phyloP scores from a whole-genome alignment of 2,888 invertebrate species.

The Tinea trinotella region DNA sequence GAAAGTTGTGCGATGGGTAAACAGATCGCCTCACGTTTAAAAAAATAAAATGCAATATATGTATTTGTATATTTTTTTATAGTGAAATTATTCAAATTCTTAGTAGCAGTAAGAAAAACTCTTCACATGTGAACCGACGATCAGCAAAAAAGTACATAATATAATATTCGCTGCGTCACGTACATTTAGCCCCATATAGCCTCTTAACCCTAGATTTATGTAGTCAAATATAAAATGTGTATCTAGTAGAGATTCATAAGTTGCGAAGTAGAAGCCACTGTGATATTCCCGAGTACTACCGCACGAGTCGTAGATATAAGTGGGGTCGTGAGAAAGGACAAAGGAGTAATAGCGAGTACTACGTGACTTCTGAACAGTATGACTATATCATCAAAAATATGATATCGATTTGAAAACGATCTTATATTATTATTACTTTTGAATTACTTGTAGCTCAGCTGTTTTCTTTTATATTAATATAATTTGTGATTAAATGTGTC shows the following conservation, averaged over 20 bases:
- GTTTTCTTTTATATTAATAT: no score
- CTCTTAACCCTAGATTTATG: slow-evolving; percentile 9
- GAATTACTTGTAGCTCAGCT: no score
- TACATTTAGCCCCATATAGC: slow-evolving; percentile 6
- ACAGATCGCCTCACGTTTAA: no score
- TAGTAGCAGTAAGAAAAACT: no score
- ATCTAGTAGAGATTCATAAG: slow-evolving; percentile 11
- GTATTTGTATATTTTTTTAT: no score
- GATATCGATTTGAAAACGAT: no score
- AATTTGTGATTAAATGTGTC: no score
- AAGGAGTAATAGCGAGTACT: slow-evolving; percentile 9
- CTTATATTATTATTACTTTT: no score
- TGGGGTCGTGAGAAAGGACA: slow-evolving; percentile 16
- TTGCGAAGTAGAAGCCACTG: slow-evolving; percentile 6
- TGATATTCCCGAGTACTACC: neutral
- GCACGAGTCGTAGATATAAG: slow-evolving; percentile 10
- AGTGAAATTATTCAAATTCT: no score
- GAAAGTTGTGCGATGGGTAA: no score
- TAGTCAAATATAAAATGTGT: slow-evolving; percentile 14
- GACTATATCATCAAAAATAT: neutral
- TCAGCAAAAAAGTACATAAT: neutral
- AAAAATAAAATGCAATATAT: no score
- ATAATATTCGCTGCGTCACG: neutral
- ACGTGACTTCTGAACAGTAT: slow-evolving; percentile 9
- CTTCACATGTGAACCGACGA: no score